These are phyloP conservation scores for Dynastes grantii DNA, from an alignment of 2,888 invertebrate genomes.

Conservation along the genomic window DNA sequence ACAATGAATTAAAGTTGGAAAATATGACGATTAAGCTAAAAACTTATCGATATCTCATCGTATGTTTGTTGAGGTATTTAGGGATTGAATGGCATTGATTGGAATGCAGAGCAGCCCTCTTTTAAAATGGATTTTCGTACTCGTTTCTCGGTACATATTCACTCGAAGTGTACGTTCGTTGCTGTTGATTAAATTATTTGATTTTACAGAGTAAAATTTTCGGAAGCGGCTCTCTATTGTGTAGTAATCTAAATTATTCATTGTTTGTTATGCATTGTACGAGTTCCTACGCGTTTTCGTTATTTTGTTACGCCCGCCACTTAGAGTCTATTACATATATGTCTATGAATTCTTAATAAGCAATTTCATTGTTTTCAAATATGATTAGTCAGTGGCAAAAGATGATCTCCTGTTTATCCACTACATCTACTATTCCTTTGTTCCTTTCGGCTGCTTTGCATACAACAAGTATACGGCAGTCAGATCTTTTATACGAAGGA, in stretches of 20 bases:
- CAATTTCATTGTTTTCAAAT: slow-evolving; percentile 18
- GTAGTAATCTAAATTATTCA: slow-evolving; percentile 23
- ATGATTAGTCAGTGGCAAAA: not conserved
- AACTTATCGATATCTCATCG: too few species aligned
- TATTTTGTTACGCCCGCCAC: not conserved
- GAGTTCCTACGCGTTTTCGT: not conserved
- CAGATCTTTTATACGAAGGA: too few species aligned
- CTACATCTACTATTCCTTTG: not conserved
- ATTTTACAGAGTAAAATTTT: slow-evolving; percentile 8
- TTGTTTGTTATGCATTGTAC: not conserved
- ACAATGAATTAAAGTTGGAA: too few species aligned
- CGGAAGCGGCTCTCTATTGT: not conserved
- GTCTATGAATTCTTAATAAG: slow-evolving; percentile 19
- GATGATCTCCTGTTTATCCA: not conserved
- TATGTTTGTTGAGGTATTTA: too few species aligned
- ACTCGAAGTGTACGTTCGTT: not conserved
- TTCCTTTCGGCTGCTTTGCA: too few species aligned
- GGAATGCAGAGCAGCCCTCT: too few species aligned
- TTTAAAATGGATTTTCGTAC: too few species aligned
- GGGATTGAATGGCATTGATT: too few species aligned
- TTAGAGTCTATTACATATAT: slow-evolving; percentile 11
- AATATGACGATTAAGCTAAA: too few species aligned
- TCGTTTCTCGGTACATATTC: too few species aligned
- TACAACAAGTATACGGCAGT: too few species aligned
- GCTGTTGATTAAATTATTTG: slow-evolving; percentile 14